Evolutionary conservation across 1,140 invertebrate genomes (phyloP), one percentile per base, ranked within the genome.

Genomic region (Drosophila kohkoa): DNA sequence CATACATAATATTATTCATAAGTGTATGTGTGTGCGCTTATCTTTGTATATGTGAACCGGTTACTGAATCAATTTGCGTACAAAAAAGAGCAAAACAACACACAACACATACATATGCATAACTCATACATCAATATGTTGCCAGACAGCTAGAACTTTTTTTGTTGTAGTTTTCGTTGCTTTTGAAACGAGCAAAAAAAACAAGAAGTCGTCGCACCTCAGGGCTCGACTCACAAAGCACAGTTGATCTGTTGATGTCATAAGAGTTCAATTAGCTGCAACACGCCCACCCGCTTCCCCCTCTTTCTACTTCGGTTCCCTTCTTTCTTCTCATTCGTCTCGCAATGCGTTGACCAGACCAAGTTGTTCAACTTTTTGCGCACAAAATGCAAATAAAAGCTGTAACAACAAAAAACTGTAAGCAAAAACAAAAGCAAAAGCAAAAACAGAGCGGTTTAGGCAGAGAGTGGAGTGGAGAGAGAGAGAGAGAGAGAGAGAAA

Each of bases 201-300:
- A 49, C 28, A 46, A 60, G 55, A 70, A 74, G 65, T 69, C 46
- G 55, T 30, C 51, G 63, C 63, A 65, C 63, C 51, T 65, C 41
- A 20, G 62, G 49, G 32, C 35, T 10, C 10, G 38, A 13, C 63
- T 65, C 41, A 3, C 11, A 43, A 72, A 80, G 75, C 72, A 64
- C 52, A 8, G 35, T 69, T 64, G 75, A 77, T 79, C 48, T 76
- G 75, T 72, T 58, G 55, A 79, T 77, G 82, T 82, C 82, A 87
- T 86, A 77, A 74, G 66, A 65, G 82, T 88, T 88, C 82, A 87
- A 88, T 88, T 88, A 72, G 67, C 48, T 68, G 32, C 54, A 58
- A 43, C 55, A 51, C 72, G 30, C 65, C 69, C 74, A 43, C 52
- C 55, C 11, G 25, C 16, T 48, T 25, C 5, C 49, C 13, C 32